These are phyloP conservation scores for Phalacrocorax aristotelis DNA, from an alignment of 2,113 vertebrate species.

Conservation along the genomic window DNA sequence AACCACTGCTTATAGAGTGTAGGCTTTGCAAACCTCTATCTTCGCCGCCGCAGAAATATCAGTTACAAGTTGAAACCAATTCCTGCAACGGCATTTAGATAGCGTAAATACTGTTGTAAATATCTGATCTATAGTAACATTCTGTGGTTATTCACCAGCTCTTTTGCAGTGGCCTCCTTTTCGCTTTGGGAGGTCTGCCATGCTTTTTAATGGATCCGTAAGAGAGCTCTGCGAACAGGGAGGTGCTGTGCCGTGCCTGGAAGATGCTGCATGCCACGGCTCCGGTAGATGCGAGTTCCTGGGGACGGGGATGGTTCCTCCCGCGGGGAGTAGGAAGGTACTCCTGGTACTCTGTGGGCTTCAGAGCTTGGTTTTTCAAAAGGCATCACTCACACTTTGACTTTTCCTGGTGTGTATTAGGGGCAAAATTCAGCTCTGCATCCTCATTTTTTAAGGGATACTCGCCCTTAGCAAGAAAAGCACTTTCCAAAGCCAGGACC, in stretches of 20 bases:
- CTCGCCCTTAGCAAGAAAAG: background rate
- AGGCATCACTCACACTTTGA: background rate
- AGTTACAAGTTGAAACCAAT: conserved; percentile 46
- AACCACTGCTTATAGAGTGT: conserved; percentile 53
- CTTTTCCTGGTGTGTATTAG: background rate
- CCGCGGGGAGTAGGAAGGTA: rapidly evolving
- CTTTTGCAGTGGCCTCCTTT: conserved; percentile 9
- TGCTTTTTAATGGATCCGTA: background rate
- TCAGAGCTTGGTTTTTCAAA: background rate
- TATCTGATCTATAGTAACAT: conserved; percentile 18
- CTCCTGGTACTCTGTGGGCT: background rate
- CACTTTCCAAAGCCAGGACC: background rate
- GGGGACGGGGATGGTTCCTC: background rate
- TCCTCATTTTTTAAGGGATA: background rate
- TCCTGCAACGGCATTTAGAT: conserved; percentile 45
- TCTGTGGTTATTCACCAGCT: conserved; percentile 28
- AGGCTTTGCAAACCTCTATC: conserved; percentile 44
- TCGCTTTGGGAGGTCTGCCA: background rate
- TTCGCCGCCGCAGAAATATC: conserved; percentile 28
- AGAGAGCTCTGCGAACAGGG: background rate
- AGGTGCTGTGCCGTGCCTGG: background rate
- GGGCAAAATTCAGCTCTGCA: background rate
- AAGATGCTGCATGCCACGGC: rapidly evolving
- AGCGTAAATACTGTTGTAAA: conserved; percentile 52
- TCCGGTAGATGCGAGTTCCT: background rate